Evolutionary conservation across 2,797 vertebrate genomes (phyloP), one percentile per base, ranked within the genome.

Genomic region (Melanotaenia boesemani): DNA sequence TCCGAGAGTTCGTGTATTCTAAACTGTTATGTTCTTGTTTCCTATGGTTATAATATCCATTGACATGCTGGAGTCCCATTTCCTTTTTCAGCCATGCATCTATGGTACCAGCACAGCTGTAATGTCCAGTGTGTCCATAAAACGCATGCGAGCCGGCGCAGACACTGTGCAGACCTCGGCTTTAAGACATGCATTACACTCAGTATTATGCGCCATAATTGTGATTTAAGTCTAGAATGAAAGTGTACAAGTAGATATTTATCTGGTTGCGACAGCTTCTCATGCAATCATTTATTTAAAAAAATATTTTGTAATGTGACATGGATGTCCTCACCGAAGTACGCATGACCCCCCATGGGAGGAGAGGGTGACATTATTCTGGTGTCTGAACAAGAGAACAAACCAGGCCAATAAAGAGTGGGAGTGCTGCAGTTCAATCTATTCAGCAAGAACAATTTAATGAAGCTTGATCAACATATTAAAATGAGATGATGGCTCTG

Each of bases 21-120:
- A 92, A 92, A 91, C 89, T 90, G 89, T 93, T 86, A 80, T 86
- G 89, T 86, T 89, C 90, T 91, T 87, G 87, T 89, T 90, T 91
- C 87, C 90, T 90, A 87, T 87, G 86, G 84, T 89, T 88, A 92
- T 88, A 86, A 89, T 92, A 90, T 85, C 75, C 83, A 59, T 63
- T 92, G 90, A 92, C 88, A 57, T 86, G 82, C 81, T 13, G 36
- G 80, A 89, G 88, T 82, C 84, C 88, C 86, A 85, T 88, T 93
- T 93, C 92, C 91, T 92, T 91, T 90, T 89, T 89, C 81, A 91
- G 91, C 70, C 58, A 67, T 79, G 84, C 76, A 18, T 85, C 82
- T 77, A 70, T 55, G 22, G 50, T 12, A 63, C 58, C 72, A 57
- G 77, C 54, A 20, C 76, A 34, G 84, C 80, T 30, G 39, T 85